Conservation (phyloP, 1,140 invertebrate genomes). For the Heliconius hewitsoni region DNA sequence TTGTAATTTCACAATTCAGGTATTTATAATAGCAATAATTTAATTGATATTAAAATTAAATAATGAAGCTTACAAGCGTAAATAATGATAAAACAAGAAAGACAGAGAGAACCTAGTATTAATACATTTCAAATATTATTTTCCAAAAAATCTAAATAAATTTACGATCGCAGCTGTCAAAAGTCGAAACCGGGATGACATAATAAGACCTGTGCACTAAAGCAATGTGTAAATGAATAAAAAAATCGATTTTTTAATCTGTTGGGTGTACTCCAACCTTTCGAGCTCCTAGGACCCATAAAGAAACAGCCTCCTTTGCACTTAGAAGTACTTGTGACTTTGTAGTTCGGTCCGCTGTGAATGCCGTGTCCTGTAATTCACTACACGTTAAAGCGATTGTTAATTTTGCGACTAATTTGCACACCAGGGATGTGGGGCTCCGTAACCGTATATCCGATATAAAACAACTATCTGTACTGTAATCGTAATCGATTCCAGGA, state of each 20-base stretch:
- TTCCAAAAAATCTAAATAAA: background rate
- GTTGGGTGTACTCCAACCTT: slow-evolving; percentile 85
- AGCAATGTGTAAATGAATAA: slow-evolving; percentile 62
- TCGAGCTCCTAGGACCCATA: slow-evolving; percentile 93
- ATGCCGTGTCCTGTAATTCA: slow-evolving; percentile 86
- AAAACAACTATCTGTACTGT: too few relatives aligned
- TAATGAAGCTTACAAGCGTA: background rate
- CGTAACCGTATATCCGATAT: too few relatives aligned
- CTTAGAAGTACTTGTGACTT: slow-evolving; percentile 90
- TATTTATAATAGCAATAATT: background rate
- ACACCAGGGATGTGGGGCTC: too few relatives aligned
- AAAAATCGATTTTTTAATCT: slow-evolving; percentile 52
- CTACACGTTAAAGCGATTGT: slow-evolving; percentile 76
- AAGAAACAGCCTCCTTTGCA: slow-evolving; percentile 93
- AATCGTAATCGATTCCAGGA: too few relatives aligned
- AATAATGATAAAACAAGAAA: background rate
- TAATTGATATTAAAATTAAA: background rate
- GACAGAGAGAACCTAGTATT: background rate
- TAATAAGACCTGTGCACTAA: slow-evolving; percentile 52
- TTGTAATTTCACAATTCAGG: background rate
- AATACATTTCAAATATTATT: background rate
- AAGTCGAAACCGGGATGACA: background rate
- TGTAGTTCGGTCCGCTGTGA: slow-evolving; percentile 83
- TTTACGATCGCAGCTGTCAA: background rate
- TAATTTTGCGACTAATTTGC: slow-evolving; percentile 67